phyloP scores from a whole-genome alignment of 2,888 invertebrate genomes.

The Lacanobia wlatinum region DNA sequence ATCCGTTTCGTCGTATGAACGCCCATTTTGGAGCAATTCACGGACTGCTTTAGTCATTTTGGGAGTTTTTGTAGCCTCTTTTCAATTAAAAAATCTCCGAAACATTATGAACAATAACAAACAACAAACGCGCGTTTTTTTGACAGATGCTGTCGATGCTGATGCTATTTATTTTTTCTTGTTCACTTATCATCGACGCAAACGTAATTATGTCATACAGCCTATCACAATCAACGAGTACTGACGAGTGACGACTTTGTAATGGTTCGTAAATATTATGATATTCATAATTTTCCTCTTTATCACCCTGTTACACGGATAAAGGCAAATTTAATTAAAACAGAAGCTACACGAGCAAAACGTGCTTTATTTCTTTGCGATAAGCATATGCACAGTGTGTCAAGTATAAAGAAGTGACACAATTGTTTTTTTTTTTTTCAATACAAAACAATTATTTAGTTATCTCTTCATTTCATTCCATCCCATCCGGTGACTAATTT shows the following conservation, averaged over 20 bases:
- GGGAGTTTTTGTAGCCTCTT: background rate
- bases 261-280: slow-evolving; percentile 8
- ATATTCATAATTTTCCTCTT: slow-evolving; percentile 35
- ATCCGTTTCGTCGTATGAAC: slow-evolving; percentile 90
- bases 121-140: slow-evolving; percentile 45
- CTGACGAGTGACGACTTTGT: background rate
- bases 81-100: background rate
- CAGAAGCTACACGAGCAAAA: slow-evolving; percentile 35
- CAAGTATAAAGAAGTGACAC: background rate
- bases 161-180: background rate
- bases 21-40: slow-evolving; percentile 80
- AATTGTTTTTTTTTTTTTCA: no score
- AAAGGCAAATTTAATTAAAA: slow-evolving; percentile 28
- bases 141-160: slow-evolving; percentile 33
- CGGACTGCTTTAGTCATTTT: slow-evolving; percentile 81
- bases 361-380: slow-evolving; percentile 52
- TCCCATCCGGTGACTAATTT: slow-evolving; percentile 5
- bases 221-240: background rate
- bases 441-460: background rate
- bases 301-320: slow-evolving; percentile 23
- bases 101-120: slow-evolving; percentile 34
- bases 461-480: background rate
- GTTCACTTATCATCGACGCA: slow-evolving; percentile 13
- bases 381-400: slow-evolving; percentile 14
- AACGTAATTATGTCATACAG: slow-evolving; percentile 34